Evolutionary conservation across 1,140 invertebrate genomes (phyloP), one percentile per base, ranked within the genome.

Genomic region (Lysiphlebus fabarum): DNA sequence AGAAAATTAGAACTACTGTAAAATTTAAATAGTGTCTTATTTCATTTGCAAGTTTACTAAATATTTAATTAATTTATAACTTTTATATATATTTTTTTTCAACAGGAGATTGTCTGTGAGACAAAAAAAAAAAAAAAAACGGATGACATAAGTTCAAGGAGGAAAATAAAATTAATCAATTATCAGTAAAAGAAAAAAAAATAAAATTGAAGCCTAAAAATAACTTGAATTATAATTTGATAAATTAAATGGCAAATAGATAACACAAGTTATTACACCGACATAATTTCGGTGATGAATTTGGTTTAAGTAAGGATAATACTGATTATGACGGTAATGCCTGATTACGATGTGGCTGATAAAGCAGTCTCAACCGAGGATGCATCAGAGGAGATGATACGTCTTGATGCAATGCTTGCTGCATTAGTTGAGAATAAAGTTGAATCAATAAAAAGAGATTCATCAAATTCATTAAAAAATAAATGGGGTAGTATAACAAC

Each of bases 281-380:
- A 51, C 34, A 26, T 26, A 37, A 53, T 14, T 44, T 59, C 47
- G 44, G 10, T 53, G 45, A 57, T 57, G 56, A 26, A 26, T 26
- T 26, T 26, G 17, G 0, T 1, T 2, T 26, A 26, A 4, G 2
- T 26, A 4, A 1, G 17, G 17, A 26, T 26, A 56, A 14, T 43
- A 43, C 47, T 62, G 63, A 68, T 67, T 61, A 76, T 78, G 77
- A 77, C 76, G 69, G 75, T 77, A 61, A 77, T 76, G 74, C 77
- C 74, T 61, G 73, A 69, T 60, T 69, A 67, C 64, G 74, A 84
- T 78, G 82, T 83, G 71, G 83, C 83, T 74, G 86, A 87, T 80
- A 87, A 87, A 75, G 84, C 86, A 64, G 85, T 87, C 59, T 86
- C 85, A 66, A 87, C 86, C 65, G 85, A 87, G 77, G 85, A 86